phyloP scores from a whole-genome alignment of 2,797 vertebrate genomes.

The Melanotaenia boesemani region DNA sequence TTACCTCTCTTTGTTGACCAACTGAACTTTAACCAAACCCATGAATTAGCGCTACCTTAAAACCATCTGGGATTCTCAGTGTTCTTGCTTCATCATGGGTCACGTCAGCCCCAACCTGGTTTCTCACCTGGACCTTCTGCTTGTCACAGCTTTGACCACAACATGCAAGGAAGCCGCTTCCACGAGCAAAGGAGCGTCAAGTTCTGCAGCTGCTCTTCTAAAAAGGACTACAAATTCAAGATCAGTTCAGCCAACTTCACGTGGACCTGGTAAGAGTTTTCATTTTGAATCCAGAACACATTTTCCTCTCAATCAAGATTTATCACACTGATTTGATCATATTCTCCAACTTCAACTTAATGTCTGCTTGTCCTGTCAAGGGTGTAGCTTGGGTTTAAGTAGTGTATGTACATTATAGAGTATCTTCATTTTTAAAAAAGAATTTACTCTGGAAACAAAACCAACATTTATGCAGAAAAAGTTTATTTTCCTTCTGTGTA shows the following conservation, averaged over 20 bases:
- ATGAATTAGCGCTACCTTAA: not conserved
- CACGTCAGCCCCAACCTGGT: conserved; percentile 31
- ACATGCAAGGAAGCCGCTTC: conserved; percentile 56
- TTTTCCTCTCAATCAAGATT: not conserved
- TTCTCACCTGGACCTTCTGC: conserved; percentile 49
- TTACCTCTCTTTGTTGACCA: not conserved
- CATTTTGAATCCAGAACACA: not conserved
- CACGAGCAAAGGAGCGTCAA: conserved; percentile 39
- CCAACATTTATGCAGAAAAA: too few relatives aligned
- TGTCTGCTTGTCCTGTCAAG: too few relatives aligned
- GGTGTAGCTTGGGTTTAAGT: too few relatives aligned
- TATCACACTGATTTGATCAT: not conserved
- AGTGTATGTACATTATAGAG: too few relatives aligned
- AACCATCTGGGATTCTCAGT: conserved; percentile 2
- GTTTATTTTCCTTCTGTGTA: too few relatives aligned
- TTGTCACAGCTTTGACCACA: conserved; percentile 54
- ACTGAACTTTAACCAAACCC: conserved; percentile 13
- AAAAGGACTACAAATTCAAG: conserved; percentile 54
- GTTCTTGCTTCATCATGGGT: conserved; percentile 37
- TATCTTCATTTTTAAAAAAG: not conserved
- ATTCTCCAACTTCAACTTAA: not conserved
- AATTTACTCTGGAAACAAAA: not conserved
- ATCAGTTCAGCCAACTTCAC: conserved; percentile 16
- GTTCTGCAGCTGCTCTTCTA: conserved; percentile 37
- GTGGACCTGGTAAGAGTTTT: conserved; percentile 65